phyloP scores from a whole-genome alignment of 2,888 invertebrate species.

The Tipula lateralis region DNA sequence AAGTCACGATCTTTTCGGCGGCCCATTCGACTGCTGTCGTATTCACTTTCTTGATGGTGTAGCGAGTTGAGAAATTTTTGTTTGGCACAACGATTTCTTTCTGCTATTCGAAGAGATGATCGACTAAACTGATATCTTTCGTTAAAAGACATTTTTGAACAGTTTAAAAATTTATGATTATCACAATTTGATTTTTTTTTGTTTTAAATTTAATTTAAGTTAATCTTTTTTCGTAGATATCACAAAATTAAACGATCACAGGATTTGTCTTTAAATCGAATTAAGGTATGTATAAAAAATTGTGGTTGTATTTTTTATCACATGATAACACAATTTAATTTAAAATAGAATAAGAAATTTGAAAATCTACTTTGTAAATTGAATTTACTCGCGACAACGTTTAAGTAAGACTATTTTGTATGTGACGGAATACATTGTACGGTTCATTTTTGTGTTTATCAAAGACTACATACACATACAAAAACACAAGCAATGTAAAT shows the following conservation, averaged over 20 bases:
- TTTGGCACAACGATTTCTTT: constrained; percentile 33
- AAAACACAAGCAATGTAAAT: neutral
- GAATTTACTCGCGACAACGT: neutral
- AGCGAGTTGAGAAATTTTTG: constrained; percentile 32
- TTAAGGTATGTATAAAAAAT: neutral
- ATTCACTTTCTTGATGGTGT: neutral
- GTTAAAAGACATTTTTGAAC: neutral
- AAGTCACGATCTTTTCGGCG: constrained; percentile 32
- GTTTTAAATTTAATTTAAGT: neutral
- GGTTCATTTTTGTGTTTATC: neutral
- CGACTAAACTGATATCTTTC: neutral
- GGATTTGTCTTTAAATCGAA: constrained; percentile 4
- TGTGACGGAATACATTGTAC: neutral
- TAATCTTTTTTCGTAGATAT: neutral
- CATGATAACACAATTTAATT: constrained; percentile 12
- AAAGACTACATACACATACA: neutral
- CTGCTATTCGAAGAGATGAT: constrained; percentile 31
- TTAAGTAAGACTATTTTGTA: neutral
- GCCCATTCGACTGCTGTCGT: neutral
- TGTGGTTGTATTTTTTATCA: neutral
- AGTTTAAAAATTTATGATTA: neutral
- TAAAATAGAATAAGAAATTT: neutral
- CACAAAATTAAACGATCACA: neutral
- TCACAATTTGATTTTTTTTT: neutral
- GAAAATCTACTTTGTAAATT: neutral